phyloP scores from a whole-genome alignment of 1,140 invertebrate species.

The Coelopa frigida region DNA sequence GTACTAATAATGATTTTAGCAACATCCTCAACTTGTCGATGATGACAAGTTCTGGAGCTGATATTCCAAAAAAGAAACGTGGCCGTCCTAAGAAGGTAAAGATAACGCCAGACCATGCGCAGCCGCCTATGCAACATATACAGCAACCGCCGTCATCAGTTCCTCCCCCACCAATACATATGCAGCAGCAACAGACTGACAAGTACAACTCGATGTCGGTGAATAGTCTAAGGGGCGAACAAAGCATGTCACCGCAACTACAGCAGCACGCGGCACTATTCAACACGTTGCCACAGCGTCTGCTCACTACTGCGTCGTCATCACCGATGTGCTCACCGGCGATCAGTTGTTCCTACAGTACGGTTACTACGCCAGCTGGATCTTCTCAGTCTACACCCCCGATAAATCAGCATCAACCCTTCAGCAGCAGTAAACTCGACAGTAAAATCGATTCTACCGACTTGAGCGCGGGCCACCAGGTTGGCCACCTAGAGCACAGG shows the following conservation, averaged over 20 bases:
- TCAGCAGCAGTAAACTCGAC: no score
- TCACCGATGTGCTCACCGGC: conserved; percentile 30
- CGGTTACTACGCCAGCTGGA: background rate
- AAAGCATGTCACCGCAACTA: conserved; percentile 7
- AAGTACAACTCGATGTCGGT: no score
- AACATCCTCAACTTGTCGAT: conserved; percentile 38
- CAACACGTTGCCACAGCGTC: conserved; percentile 23
- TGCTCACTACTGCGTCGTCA: conserved; percentile 26
- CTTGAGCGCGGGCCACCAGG: no score
- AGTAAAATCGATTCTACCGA: no score
- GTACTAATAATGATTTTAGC: conserved; percentile 24
- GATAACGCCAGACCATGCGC: conserved; percentile 45
- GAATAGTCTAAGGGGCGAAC: no score
- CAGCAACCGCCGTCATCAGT: no score
- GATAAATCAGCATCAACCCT: no score
- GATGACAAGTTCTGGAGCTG: conserved; percentile 15
- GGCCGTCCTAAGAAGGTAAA: conserved; percentile 78
- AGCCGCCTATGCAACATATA: no score
- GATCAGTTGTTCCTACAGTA: conserved; percentile 20
- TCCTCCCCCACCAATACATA: background rate
- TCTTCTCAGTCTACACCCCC: background rate
- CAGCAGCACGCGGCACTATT: conserved; percentile 23
- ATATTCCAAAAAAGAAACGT: conserved; percentile 70
- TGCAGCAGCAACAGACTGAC: no score
- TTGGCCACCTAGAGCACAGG: no score